These are phyloP conservation scores for Cynoglossus semilaevis DNA, from an alignment of 2,113 vertebrate species.

Conservation along the genomic window DNA sequence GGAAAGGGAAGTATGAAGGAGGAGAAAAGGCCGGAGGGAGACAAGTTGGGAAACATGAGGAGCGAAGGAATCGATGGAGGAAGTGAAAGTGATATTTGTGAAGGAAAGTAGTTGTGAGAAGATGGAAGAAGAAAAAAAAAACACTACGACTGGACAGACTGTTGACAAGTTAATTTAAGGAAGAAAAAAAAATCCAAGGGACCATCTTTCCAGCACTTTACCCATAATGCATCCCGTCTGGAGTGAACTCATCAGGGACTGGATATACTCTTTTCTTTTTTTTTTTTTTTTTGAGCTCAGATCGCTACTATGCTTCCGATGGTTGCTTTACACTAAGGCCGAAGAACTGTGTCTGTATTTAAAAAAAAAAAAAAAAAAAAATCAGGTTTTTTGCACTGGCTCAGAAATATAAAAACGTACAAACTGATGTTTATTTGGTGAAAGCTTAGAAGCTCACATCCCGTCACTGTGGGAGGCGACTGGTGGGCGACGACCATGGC, in stretches of 20 bases:
- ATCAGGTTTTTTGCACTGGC: slow-evolving; percentile 74
- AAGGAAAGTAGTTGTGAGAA: slow-evolving; percentile 40
- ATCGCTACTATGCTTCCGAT: slow-evolving; percentile 2
- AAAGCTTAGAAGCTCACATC: slow-evolving; percentile 14
- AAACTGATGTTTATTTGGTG: slow-evolving; percentile 6
- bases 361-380: slow-evolving; percentile 5
- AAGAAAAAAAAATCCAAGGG: slow-evolving; percentile 58
- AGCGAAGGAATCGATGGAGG: slow-evolving; percentile 4
- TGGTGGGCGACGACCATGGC: neutral
- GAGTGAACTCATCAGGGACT: slow-evolving; percentile 43
- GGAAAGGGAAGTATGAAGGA: slow-evolving; percentile 29
- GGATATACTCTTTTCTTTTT: slow-evolving; percentile 28
- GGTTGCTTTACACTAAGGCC: slow-evolving; percentile 53
- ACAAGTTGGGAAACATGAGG: slow-evolving; percentile 10
- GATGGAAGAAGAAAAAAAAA: slow-evolving; percentile 37
- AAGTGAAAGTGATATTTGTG: slow-evolving; percentile 24
- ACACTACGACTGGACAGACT: neutral
- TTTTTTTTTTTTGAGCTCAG: slow-evolving; percentile 12
- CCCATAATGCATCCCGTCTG: slow-evolving; percentile 61
- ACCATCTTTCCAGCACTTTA: slow-evolving; percentile 77
- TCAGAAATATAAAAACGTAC: slow-evolving; percentile 37
- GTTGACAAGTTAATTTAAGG: slow-evolving; percentile 51
- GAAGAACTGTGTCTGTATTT: slow-evolving; percentile 57
- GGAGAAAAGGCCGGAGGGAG: slow-evolving; percentile 17
- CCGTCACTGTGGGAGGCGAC: neutral